Base-by-base conservation (phyloP, 1,140 invertebrate genomes). In the Tetraneura akinire region DNA sequence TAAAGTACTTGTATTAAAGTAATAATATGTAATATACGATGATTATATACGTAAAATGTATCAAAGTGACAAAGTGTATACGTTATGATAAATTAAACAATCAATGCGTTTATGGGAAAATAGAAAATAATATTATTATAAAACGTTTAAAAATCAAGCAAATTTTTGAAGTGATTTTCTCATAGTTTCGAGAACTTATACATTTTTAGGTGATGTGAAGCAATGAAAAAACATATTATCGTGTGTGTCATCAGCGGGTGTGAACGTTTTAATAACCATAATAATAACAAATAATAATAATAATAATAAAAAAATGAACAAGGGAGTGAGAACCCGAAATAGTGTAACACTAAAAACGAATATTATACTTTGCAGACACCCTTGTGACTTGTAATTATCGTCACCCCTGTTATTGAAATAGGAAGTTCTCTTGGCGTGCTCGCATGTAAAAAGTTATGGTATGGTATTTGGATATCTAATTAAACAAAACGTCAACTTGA, bases 331-430 rank as follows among this genome's bases (percentile, higher is more conserved):
- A 45, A 57, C 74, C 51, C 55, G 21, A 78, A 78, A 62, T 62
- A 62, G 74, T 62, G 37, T 14, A 29, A 42, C n/a, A n/a, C 51
- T n/a, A 78, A 62, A 37, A 78, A 78, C 55, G 74, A 78, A 62
- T 78, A 78, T 62, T 62, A 78, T 78, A 62, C 55, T 60, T 60
- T 37, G 16, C 74, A 60, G 37, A 78, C 74, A 78, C 74, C 74
- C 74, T 78, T 78, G 53, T 78, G 62, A 78, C 74, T 78, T 78
- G 53, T 78, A 78, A 78, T 78, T 78, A 78, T 78, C 37, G 74
- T 45, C 74, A 78, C 74, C 74, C 74, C 37, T 76, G 51, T 49
- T 71, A 45, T 71, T 57, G 74, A 57, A 45, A 37, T 74, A 55
- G 51, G 32, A 78, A 78, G 74, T 60, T 14, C 74, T 60, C 74